Evolutionary conservation across 2,888 invertebrate genomes (phyloP).

Genomic region (Keiferia lycopersicella): DNA sequence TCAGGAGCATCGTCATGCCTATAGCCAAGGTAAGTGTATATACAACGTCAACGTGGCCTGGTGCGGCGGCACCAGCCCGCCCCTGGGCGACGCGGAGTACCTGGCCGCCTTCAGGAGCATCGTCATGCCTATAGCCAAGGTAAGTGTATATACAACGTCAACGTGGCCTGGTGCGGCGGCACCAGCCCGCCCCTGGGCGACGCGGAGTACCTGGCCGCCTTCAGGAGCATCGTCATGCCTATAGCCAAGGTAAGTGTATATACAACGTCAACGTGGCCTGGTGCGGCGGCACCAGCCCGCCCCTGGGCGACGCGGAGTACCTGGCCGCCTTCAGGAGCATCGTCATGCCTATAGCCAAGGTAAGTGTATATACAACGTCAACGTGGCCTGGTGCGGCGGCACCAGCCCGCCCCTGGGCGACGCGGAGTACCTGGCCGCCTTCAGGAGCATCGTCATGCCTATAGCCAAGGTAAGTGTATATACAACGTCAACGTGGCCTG

Average conservation of each 20-base stretch:
- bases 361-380: conserved; percentile 36
- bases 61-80: conserved; percentile 83
- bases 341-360: conserved; percentile 96
- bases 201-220: conserved; percentile 98
- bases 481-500: too few relatives aligned
- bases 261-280: too few relatives aligned
- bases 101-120: conserved; percentile 97
- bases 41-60: too few relatives aligned
- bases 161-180: too few relatives aligned
- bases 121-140: conserved; percentile 96
- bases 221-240: conserved; percentile 96
- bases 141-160: conserved; percentile 36
- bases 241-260: conserved; percentile 85
- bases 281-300: conserved; percentile 83
- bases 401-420: conserved; percentile 95
- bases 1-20: conserved; percentile 96
- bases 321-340: conserved; percentile 97
- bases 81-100: conserved; percentile 98
- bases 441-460: conserved; percentile 96
- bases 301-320: conserved; percentile 98
- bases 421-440: conserved; percentile 98
- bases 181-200: conserved; percentile 95
- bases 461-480: conserved; percentile 89
- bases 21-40: conserved; percentile 85
- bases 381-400: too few relatives aligned